A percentile compares a stretch with the other conserved stretches of the same genome.
Evolutionary conservation across 2,113 vertebrate genomes (phyloP).

Genomic region (Heteronetta atricapilla): DNA sequence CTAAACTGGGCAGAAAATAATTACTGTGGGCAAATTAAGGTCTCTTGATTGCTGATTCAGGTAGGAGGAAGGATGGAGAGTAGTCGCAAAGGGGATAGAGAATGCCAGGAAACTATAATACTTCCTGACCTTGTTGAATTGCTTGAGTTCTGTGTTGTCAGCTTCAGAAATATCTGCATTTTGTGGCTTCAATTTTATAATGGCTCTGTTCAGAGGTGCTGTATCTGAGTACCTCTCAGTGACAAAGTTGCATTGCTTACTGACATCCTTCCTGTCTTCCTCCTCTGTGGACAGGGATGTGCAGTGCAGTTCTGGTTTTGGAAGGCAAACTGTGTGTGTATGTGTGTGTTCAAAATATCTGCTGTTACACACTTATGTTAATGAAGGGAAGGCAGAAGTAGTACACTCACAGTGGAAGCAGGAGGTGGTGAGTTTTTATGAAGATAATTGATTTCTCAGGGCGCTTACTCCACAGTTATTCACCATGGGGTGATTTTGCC

Average conservation of each 20-base stretch:
- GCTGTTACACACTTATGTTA: background rate
- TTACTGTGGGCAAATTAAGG: background rate
- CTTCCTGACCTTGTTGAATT: background rate
- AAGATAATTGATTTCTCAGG: background rate
- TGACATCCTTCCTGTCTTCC: background rate
- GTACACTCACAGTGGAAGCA: background rate
- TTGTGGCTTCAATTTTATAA: background rate
- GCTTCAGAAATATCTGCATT: background rate
- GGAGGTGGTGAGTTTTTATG: background rate
- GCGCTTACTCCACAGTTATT: background rate
- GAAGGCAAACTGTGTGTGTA: background rate
- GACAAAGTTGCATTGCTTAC: background rate
- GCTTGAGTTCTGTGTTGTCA: accelerated
- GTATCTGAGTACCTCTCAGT: background rate
- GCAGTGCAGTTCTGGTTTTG: background rate
- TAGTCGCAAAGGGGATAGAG: background rate
- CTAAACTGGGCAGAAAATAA: background rate
- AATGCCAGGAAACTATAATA: background rate
- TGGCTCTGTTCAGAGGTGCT: background rate
- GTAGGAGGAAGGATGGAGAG: background rate
- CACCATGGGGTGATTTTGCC: background rate
- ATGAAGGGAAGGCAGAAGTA: background rate
- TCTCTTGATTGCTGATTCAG: background rate
- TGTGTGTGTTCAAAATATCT: background rate
- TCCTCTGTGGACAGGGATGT: background rate